These are phyloP conservation scores for Gasterosteus nipponicus DNA, from an alignment of 2,113 vertebrate genomes.

Conservation along the genomic window DNA sequence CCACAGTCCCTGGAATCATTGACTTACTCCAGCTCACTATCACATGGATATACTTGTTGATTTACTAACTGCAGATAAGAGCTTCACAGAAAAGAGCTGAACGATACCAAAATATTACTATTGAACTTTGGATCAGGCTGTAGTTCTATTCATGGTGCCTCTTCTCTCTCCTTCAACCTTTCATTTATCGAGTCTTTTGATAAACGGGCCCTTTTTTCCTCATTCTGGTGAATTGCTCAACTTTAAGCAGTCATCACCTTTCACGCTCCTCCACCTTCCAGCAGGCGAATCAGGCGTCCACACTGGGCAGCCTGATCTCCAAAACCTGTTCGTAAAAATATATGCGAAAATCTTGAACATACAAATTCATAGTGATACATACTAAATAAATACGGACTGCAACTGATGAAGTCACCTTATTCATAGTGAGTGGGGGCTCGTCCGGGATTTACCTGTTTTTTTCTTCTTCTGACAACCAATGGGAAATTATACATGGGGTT, in stretches of 20 bases:
- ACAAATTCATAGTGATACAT: no score
- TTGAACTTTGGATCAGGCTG: background rate
- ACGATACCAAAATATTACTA: background rate
- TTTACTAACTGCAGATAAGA: background rate
- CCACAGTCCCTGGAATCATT: background rate
- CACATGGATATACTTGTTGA: background rate
- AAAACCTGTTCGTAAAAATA: no score
- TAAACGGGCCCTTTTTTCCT: constrained; percentile 2
- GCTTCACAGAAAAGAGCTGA: background rate
- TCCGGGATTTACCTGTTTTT: no score
- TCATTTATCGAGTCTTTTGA: background rate
- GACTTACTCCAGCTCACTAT: background rate
- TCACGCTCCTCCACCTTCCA: background rate
- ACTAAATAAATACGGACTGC: no score
- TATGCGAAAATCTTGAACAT: no score
- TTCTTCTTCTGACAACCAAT: no score
- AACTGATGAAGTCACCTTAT: no score
- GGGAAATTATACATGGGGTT: no score
- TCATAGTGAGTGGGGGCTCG: no score
- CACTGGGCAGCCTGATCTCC: background rate
- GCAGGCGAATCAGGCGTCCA: constrained; percentile 8
- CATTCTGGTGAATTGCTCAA: background rate
- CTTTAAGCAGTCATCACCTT: constrained; percentile 1
- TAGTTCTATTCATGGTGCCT: background rate
- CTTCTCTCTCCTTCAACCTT: background rate